Percentiles rank a stretch among this genome's conserved stretches.
phyloP scores from a whole-genome alignment of 2,888 invertebrate species.

The Lordiphosa fenestrarum region DNA sequence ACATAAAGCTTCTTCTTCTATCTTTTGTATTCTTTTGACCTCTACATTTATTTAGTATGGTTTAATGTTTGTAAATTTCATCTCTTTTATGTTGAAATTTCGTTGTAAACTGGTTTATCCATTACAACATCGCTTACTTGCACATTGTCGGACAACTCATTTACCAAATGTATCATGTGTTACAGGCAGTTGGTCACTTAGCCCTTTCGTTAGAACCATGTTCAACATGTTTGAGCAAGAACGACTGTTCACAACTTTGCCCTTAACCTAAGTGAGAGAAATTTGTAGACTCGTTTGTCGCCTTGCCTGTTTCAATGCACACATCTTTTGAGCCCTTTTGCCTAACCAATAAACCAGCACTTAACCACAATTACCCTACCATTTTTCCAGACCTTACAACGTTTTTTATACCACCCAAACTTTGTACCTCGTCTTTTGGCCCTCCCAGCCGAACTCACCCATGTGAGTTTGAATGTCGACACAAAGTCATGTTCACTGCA shows the following conservation, averaged over 20 bases:
- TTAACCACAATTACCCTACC: slow-evolving; percentile 75
- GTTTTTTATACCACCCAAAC: slow-evolving; percentile 42
- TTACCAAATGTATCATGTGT: too few relatives aligned
- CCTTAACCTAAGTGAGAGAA: slow-evolving; percentile 27
- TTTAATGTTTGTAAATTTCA: too few relatives aligned
- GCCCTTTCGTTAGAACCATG: slow-evolving; percentile 47
- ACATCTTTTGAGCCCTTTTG: slow-evolving; percentile 50
- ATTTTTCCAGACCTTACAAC: slow-evolving; percentile 58
- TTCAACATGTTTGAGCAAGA: slow-evolving; percentile 32
- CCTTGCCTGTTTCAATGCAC: slow-evolving; percentile 44
- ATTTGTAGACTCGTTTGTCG: slow-evolving; percentile 18
- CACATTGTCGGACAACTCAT: too few relatives aligned
- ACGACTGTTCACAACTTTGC: slow-evolving; percentile 17
- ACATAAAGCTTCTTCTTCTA: too few relatives aligned
- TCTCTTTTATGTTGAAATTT: too few relatives aligned
- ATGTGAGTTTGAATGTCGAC: too few relatives aligned
- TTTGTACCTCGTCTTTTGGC: slow-evolving; percentile 4
- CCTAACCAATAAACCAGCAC: slow-evolving; percentile 55
- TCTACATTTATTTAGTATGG: too few relatives aligned
- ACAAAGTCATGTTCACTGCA: slow-evolving; percentile 53
- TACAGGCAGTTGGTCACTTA: slow-evolving; percentile 17
- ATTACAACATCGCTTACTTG: too few relatives aligned
- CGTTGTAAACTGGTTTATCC: too few relatives aligned
- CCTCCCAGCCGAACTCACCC: slow-evolving; percentile 7
- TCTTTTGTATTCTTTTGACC: too few relatives aligned